Evolutionary conservation across 2,888 invertebrate species (phyloP), one percentile per base, ranked within the genome.

Genomic region (Epinotia nisella): DNA sequence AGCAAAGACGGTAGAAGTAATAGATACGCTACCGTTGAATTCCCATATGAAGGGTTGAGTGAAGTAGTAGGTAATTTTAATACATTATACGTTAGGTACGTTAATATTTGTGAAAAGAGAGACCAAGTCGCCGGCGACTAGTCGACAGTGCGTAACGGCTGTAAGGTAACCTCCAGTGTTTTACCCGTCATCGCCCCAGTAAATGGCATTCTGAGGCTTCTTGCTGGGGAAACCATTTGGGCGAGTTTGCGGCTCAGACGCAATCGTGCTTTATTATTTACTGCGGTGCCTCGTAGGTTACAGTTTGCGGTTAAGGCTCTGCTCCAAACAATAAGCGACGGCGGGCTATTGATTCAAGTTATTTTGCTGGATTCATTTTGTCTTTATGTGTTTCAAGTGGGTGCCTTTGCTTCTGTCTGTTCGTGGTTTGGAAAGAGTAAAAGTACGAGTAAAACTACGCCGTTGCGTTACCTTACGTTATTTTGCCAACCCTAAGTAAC

Each of bases 201-300:
- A 67, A 72, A 68, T 72, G 61, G 62, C 61, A 41, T 53, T 69
- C 49, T 55, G 60, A 55, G 29, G 56, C 66, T 66, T 66, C 66
- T 55, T 66, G 55, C 55, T 55, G 55, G 76, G 82, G 82, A 91
- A 91, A 91, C 89, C 90, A 90, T 90, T 91, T 91, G 82, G 85
- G 84, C 79, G 83, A 83, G 84, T 90, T 88, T 91, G 92, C 78
- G 91, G 91, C 86, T 80, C 79, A 78, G 79, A 77, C 77, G 82
- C 86, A 85, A 87, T 87, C 84, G 86, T 81, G 75, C 79, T 80
- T 87, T 81, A 86, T 88, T 87, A 87, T 89, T 85, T 83, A 74
- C 80, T 85, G 89, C 79, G 89, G 87, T 87, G 79, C 82, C 82
- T 83, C 79, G 79, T 72, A 75, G 75, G 78, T 82, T 81, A 78